Percentiles rank a stretch among this genome's conserved stretches.
phyloP scores from a whole-genome alignment of 92 coral and sea anemone species.

The Heliopora coerulea region DNA sequence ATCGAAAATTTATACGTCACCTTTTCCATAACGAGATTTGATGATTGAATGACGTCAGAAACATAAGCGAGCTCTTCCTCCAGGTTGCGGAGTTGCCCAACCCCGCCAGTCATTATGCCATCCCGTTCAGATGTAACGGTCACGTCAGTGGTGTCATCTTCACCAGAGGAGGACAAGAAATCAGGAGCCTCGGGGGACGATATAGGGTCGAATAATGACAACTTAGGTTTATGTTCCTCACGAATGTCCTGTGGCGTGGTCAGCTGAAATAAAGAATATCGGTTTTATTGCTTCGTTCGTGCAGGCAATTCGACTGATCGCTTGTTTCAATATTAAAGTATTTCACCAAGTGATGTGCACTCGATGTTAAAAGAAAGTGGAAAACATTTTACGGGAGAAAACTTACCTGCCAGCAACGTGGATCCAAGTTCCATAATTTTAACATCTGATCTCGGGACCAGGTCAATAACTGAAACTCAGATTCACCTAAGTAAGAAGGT shows the following conservation, averaged over 20 bases:
- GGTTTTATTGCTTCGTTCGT: no score
- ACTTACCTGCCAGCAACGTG: constrained; percentile 65
- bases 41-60: background rate
- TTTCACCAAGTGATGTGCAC: no score
- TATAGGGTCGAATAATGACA: background rate
- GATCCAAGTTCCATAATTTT: constrained; percentile 82
- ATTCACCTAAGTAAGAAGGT: constrained; percentile 73
- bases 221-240: constrained; percentile 17
- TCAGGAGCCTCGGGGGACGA: constrained; percentile 28
- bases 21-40: constrained; percentile 28
- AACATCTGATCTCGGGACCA: constrained; percentile 89
- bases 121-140: constrained; percentile 4
- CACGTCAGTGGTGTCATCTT: background rate
- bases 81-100: constrained; percentile 50
- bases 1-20: background rate
- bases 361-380: background rate
- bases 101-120: background rate
- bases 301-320: no score
- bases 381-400: constrained; percentile 36
- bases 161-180: background rate
- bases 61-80: constrained; percentile 64
- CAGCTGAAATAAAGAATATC: no score
- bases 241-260: constrained; percentile 31
- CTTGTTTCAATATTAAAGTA: no score
- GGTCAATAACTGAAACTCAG: constrained; percentile 82